Conservation (phyloP, 1,140 invertebrate species). For the Stratiolaelaps scimitus region DNA sequence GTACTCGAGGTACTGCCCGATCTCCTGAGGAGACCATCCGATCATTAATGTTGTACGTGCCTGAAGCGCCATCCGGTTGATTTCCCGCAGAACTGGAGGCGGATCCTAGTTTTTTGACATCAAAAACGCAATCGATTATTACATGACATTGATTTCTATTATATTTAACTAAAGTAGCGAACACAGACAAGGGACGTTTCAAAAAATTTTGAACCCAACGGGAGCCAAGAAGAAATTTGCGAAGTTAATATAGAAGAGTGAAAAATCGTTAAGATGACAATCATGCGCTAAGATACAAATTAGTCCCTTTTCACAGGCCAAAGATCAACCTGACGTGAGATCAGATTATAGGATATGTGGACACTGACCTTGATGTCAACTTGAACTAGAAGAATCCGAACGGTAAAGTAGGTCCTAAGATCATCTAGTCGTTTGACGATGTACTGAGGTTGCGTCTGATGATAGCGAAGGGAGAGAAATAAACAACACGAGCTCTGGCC, state of each 20-base stretch:
- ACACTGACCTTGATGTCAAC: constrained; percentile 16
- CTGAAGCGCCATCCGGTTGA: constrained; percentile 19
- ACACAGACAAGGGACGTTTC: no score
- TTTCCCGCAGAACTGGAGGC: constrained; percentile 7
- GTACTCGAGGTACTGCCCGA: constrained; percentile 10
- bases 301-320: no score
- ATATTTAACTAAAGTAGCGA: no score
- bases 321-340: no score
- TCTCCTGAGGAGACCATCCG: constrained; percentile 16
- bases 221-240: no score
- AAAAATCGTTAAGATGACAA: no score
- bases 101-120: not conserved
- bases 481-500: constrained; percentile 20
- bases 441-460: constrained; percentile 22
- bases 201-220: no score
- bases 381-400: constrained; percentile 17
- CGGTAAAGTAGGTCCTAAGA: not conserved
- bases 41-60: not conserved
- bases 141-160: no score
- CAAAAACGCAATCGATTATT: no score
- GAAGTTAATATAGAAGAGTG: no score
- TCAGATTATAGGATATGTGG: not conserved
- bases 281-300: no score
- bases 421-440: constrained; percentile 21
- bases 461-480: constrained; percentile 12